Conservation (phyloP, 2,797 vertebrate species). For the Molothrus ater region DNA sequence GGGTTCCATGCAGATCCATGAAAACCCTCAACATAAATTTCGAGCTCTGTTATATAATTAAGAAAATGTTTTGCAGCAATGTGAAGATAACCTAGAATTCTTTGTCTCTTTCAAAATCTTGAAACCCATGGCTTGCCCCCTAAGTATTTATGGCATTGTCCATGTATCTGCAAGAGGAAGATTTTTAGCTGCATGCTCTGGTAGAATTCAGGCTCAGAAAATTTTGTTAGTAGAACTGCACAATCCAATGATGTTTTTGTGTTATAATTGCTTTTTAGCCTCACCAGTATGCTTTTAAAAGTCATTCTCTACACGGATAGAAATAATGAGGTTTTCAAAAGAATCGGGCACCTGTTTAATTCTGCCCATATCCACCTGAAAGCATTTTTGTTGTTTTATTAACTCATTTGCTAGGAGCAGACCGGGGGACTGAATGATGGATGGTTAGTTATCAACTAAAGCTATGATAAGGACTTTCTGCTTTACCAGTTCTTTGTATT, state of each 20-base stretch:
- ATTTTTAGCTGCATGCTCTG: neutral
- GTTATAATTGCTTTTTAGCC: neutral
- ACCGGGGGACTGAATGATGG: neutral
- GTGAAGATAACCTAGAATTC: neutral
- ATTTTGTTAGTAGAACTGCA: neutral
- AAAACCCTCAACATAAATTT: neutral
- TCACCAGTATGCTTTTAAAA: neutral
- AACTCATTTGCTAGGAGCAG: neutral
- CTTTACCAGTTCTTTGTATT: neutral
- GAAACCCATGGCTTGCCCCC: neutral
- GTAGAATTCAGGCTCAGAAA: neutral
- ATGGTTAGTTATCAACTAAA: neutral
- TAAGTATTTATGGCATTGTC: neutral
- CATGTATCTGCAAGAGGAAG: neutral
- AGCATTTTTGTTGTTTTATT: neutral
- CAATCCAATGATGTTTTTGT: neutral
- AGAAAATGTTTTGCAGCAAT: neutral
- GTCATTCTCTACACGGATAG: neutral
- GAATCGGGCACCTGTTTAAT: neutral
- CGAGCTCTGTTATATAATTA: neutral
- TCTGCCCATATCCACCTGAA: neutral
- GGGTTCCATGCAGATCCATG: neutral
- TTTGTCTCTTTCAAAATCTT: neutral
- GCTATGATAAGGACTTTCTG: neutral
- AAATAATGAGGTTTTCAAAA: neutral